Percentiles rank a stretch among this genome's conserved stretches.
Evolutionary conservation across 2,888 invertebrate species (phyloP).

Genomic region (Ophion slaviceki): DNA sequence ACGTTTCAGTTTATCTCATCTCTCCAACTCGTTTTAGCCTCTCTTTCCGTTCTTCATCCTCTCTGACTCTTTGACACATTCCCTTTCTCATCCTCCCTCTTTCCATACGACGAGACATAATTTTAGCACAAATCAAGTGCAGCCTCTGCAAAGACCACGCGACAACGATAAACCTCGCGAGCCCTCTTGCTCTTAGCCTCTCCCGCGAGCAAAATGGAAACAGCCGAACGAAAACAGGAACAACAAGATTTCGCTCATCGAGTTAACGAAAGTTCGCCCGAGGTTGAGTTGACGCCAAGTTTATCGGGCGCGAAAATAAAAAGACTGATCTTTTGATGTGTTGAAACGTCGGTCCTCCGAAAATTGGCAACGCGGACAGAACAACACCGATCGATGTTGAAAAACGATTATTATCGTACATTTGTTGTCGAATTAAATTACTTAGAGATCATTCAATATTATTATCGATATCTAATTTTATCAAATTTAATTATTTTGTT

Average conservation of each 20-base stretch:
- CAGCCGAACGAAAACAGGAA: not conserved
- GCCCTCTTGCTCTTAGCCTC: not conserved
- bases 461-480: not conserved
- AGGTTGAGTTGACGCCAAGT: not conserved
- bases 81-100: conserved; percentile 7
- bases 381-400: too few relatives aligned
- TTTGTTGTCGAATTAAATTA: too few relatives aligned
- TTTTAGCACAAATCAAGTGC: conserved; percentile 56
- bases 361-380: too few relatives aligned
- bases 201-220: not conserved
- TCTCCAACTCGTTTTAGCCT: conserved; percentile 22
- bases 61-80: not conserved
- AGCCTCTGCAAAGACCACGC: conserved; percentile 4
- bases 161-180: not conserved
- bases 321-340: not conserved
- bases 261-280: not conserved
- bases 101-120: conserved; percentile 50
- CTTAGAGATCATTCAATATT: not conserved
- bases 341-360: not conserved
- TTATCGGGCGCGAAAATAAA: not conserved
- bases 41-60: not conserved
- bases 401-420: too few relatives aligned
- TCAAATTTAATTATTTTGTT: too few relatives aligned
- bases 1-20: conserved; percentile 52
- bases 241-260: not conserved